A percentile compares a stretch with the other conserved stretches of the same genome.
These are phyloP conservation scores for Anastatus disparis DNA, from an alignment of 1,140 invertebrate species.

Conservation along the genomic window DNA sequence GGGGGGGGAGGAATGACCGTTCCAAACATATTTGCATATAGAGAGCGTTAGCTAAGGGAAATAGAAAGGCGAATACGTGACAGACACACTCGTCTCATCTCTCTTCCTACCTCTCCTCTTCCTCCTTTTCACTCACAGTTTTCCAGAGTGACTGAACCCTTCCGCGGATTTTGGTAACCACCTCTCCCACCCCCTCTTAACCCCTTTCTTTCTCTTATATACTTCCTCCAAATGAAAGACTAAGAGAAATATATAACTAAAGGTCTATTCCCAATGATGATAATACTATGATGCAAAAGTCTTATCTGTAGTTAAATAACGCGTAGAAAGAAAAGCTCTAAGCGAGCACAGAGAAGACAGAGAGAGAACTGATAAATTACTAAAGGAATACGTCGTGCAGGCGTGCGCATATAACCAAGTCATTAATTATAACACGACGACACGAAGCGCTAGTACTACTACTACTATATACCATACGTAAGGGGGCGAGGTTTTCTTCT, in stretches of 20 bases:
- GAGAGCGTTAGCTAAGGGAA: constrained; percentile 67
- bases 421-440: constrained; percentile 51
- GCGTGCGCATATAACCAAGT: background rate
- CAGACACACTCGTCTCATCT: constrained; percentile 47
- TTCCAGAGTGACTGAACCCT: background rate
- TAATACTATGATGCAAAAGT: constrained; percentile 27
- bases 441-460: background rate
- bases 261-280: constrained; percentile 34
- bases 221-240: too few species aligned
- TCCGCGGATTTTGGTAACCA: constrained; percentile 12
- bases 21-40: constrained; percentile 65
- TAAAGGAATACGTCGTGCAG: constrained; percentile 43
- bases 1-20: constrained; percentile 58
- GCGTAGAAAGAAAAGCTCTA: constrained; percentile 50
- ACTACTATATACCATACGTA: too few species aligned
- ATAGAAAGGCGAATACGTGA: constrained; percentile 67
- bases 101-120: too few species aligned
- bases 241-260: too few species aligned
- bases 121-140: too few species aligned
- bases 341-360: too few species aligned
- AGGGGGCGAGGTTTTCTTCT: constrained; percentile 6
- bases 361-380: constrained; percentile 50
- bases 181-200: background rate
- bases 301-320: constrained; percentile 47
- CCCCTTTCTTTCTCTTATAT: too few species aligned